These are phyloP conservation scores for Nowickia ferox DNA, from an alignment of 2,888 invertebrate genomes.

Conservation along the genomic window DNA sequence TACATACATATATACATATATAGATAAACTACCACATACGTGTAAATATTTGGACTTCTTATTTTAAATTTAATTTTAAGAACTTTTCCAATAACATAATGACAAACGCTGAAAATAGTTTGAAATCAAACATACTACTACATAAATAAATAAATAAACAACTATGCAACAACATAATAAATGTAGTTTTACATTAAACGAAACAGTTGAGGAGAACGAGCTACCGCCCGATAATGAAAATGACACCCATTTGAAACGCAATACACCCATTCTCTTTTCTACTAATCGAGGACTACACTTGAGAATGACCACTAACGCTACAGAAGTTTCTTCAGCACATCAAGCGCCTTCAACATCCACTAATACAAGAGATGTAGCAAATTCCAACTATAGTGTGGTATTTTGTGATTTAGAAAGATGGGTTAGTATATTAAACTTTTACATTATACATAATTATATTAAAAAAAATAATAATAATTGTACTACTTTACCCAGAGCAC, in stretches of 20 bases:
- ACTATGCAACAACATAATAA: constrained; percentile 14
- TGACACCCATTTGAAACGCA: constrained; percentile 67
- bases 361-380: not conserved
- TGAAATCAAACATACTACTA: not conserved
- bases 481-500: constrained; percentile 75
- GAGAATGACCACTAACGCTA: constrained; percentile 73
- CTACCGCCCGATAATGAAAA: constrained; percentile 33
- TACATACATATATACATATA: not conserved
- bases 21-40: not conserved
- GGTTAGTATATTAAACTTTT: constrained; percentile 73
- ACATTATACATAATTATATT: not conserved
- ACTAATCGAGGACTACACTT: constrained; percentile 81
- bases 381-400: constrained; percentile 74
- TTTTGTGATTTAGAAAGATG: constrained; percentile 79
- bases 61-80: constrained; percentile 3
- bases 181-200: constrained; percentile 43
- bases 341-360: constrained; percentile 5
- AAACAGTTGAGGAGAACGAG: constrained; percentile 24
- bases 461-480: not conserved
- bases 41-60: not conserved
- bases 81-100: constrained; percentile 22
- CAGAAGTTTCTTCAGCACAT: constrained; percentile 19
- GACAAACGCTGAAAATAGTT: constrained; percentile 31
- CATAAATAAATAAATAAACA: constrained; percentile 28
- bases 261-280: constrained; percentile 81